Evolutionary conservation across 2,797 vertebrate species (phyloP).

Genomic region (Fringilla coelebs): DNA sequence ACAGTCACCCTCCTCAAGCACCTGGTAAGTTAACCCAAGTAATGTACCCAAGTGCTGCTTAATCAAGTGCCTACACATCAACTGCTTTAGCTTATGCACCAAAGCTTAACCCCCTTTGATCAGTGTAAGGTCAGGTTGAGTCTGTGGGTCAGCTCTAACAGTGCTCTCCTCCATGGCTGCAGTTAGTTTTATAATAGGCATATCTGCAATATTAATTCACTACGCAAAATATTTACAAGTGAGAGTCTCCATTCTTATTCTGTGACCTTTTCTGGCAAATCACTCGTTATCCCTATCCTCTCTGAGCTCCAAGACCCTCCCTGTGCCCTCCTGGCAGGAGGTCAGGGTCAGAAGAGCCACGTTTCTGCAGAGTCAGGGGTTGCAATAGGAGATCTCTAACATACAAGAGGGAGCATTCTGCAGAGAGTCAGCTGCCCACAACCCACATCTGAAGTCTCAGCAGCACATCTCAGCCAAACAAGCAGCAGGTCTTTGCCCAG

Average conservation of each 20-base stretch:
- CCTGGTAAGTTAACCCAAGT: neutral
- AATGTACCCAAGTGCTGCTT: rapidly evolving
- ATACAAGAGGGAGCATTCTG: neutral
- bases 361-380: rapidly evolving
- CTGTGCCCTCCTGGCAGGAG: rapidly evolving
- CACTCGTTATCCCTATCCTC: neutral
- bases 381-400: neutral
- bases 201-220: neutral
- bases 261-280: neutral
- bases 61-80: neutral
- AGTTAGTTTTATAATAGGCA: neutral
- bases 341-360: neutral
- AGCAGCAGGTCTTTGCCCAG: neutral
- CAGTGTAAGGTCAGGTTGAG: rapidly evolving
- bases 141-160: neutral
- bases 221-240: neutral
- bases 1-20: neutral
- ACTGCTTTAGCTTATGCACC: neutral
- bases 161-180: neutral
- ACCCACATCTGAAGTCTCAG: neutral
- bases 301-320: neutral
- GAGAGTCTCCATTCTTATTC: neutral
- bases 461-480: neutral
- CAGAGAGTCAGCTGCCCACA: rapidly evolving
- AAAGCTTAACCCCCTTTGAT: neutral